phyloP scores from a whole-genome alignment of 1,140 invertebrate species.

The Ips typographus region DNA sequence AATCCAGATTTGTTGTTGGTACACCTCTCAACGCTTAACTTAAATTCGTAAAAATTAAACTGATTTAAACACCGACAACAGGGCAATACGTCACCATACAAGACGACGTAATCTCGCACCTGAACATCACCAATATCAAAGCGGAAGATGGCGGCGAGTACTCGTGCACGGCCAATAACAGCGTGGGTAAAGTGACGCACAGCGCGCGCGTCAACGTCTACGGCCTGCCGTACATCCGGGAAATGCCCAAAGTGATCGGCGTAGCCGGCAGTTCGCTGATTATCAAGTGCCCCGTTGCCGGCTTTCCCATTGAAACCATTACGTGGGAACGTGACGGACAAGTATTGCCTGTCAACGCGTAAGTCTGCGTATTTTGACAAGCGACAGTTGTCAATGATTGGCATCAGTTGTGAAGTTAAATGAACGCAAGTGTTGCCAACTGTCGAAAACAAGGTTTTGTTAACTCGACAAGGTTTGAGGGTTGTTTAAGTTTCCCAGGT shows the following conservation, averaged over 20 bases:
- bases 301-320: constrained; percentile 86
- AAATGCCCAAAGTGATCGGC: constrained; percentile 88
- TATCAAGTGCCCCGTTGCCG: constrained; percentile 90
- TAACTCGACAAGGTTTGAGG: no score
- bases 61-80: not conserved
- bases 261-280: constrained; percentile 82
- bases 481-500: no score
- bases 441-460: no score
- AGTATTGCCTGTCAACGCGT: constrained; percentile 74
- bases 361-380: not conserved
- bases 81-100: constrained; percentile 84
- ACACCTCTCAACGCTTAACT: constrained; percentile 3
- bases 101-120: constrained; percentile 91
- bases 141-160: constrained; percentile 93
- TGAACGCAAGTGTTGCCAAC: no score
- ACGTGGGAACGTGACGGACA: constrained; percentile 88
- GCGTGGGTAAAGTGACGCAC: constrained; percentile 73
- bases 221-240: constrained; percentile 83
- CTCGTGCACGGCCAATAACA: constrained; percentile 82
- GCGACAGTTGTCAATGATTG: no score
- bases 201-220: constrained; percentile 88
- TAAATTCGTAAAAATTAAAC: not conserved
- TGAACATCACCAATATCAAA: constrained; percentile 86
- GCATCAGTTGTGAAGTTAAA: no score
- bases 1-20: constrained; percentile 78